Conservation (phyloP, 1,140 invertebrate species). For the Drosophila hydei region DNA sequence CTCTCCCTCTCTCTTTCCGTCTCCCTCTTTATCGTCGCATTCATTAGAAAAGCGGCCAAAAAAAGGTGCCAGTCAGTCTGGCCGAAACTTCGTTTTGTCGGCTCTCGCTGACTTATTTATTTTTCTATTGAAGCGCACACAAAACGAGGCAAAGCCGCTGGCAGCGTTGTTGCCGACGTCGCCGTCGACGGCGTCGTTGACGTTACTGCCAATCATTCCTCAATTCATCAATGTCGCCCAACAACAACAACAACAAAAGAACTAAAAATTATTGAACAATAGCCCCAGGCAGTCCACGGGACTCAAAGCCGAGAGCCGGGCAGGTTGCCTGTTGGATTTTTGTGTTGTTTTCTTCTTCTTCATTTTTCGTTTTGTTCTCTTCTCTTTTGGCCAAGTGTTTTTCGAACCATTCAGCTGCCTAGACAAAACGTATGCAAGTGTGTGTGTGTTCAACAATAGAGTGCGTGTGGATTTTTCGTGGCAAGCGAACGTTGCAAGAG, state of each 20-base stretch:
- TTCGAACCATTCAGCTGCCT: constrained; percentile 37
- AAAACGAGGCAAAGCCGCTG: constrained; percentile 46
- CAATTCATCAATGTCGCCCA: constrained; percentile 77
- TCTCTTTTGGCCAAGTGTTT: constrained; percentile 45
- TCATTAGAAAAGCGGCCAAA: constrained; percentile 49
- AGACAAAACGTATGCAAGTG: constrained; percentile 24
- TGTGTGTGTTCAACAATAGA: constrained; percentile 19
- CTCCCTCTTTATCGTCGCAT: neutral
- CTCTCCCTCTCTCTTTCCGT: neutral
- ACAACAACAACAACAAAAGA: constrained; percentile 24
- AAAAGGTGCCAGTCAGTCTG: constrained; percentile 81
- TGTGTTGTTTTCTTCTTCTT: neutral
- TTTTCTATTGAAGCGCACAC: constrained; percentile 76
- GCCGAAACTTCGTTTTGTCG: constrained; percentile 18
- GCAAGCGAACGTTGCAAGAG: constrained; percentile 34
- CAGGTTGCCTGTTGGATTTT: constrained; percentile 36
- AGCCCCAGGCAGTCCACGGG: constrained; percentile 56
- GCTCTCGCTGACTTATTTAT: constrained; percentile 69
- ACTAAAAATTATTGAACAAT: constrained; percentile 58
- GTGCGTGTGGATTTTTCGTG: constrained; percentile 63
- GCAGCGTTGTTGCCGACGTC: constrained; percentile 19
- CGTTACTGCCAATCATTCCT: constrained; percentile 74
- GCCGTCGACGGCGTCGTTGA: constrained; percentile 4
- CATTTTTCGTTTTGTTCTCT: neutral
- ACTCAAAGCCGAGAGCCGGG: constrained; percentile 6